Conservation (phyloP, 2,797 vertebrate genomes). For the Diceros bicornis region DNA sequence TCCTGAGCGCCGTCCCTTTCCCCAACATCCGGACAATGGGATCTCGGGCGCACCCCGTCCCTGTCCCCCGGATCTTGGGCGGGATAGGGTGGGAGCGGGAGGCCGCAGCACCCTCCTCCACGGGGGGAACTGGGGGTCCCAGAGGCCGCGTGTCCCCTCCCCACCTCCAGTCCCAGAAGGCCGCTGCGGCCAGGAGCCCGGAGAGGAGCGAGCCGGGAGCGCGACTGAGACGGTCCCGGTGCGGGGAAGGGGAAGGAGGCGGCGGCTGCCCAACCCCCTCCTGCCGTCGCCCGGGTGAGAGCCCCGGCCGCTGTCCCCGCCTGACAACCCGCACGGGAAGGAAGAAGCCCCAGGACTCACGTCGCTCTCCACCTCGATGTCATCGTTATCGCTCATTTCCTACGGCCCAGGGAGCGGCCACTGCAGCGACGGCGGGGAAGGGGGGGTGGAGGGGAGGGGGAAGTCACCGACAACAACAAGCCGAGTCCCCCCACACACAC, state of each 20-base stretch:
- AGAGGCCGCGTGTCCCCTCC: slow-evolving; percentile 74
- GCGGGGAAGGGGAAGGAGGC: background rate
- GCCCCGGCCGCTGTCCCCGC: slow-evolving; percentile 59
- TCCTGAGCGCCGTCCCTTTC: slow-evolving; percentile 55
- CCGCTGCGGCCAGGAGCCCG: slow-evolving; percentile 66
- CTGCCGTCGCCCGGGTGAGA: slow-evolving; percentile 61
- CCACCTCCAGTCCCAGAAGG: slow-evolving; percentile 77
- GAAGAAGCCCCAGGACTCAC: slow-evolving; percentile 91
- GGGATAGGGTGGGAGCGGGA: background rate
- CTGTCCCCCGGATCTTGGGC: slow-evolving; percentile 40
- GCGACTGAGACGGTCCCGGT: slow-evolving; percentile 51
- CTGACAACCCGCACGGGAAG: slow-evolving; percentile 83
- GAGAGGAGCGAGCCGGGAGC: slow-evolving; percentile 66
- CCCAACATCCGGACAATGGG: slow-evolving; percentile 79
- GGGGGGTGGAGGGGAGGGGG: slow-evolving; percentile 82
- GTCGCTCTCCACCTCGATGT: slow-evolving; percentile 99
- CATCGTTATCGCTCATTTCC: slow-evolving; percentile 99
- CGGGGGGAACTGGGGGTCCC: slow-evolving; percentile 46
- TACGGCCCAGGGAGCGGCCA: slow-evolving; percentile 87
- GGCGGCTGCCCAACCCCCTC: slow-evolving; percentile 78
- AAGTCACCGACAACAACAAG: slow-evolving; percentile 84
- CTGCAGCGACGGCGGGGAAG: slow-evolving; percentile 82
- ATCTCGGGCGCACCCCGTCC: slow-evolving; percentile 36
- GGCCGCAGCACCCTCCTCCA: slow-evolving; percentile 53
- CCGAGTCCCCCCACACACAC: slow-evolving; percentile 81